phyloP scores from a whole-genome alignment of 2,113 vertebrate species.

The Rostratula benghalensis region DNA sequence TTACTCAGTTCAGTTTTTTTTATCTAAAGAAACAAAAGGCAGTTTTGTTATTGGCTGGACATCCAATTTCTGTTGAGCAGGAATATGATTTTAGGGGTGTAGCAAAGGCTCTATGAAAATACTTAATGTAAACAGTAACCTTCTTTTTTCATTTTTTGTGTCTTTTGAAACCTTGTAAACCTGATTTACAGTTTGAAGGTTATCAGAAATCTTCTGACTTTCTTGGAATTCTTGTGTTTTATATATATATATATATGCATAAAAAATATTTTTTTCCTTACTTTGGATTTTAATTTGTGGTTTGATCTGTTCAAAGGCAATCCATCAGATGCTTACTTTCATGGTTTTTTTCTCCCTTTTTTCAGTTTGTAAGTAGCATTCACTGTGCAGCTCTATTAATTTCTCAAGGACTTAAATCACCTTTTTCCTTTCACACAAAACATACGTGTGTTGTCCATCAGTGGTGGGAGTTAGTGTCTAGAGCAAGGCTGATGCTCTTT shows the following conservation, averaged over 20 bases:
- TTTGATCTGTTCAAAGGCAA: slow-evolving; percentile 91
- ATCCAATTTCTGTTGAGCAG: not conserved
- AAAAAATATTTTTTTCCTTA: not conserved
- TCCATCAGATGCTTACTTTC: slow-evolving; percentile 89
- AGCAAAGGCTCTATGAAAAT: not conserved
- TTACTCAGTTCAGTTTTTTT: not conserved
- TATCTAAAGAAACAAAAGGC: slow-evolving; percentile 35
- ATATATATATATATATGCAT: not conserved
- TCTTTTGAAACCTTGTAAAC: slow-evolving; percentile 28
- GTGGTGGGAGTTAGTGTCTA: slow-evolving; percentile 3
- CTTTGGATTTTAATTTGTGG: slow-evolving; percentile 79
- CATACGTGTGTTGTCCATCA: not conserved
- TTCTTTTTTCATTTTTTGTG: not conserved
- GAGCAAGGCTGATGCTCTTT: slow-evolving; percentile 58
- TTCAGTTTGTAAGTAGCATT: slow-evolving; percentile 96
- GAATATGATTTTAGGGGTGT: not conserved
- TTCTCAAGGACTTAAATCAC: slow-evolving; percentile 61
- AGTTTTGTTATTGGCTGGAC: not conserved
- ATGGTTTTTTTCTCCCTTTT: slow-evolving; percentile 95
- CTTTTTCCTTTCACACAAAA: slow-evolving; percentile 39
- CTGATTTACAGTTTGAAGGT: slow-evolving; percentile 77
- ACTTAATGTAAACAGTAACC: not conserved
- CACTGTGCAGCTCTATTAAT: slow-evolving; percentile 49
- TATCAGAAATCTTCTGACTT: slow-evolving; percentile 73
- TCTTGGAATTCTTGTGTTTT: slow-evolving; percentile 54